Conservation (phyloP, 2,113 vertebrate genomes). For the Galemys pyrenaicus region DNA sequence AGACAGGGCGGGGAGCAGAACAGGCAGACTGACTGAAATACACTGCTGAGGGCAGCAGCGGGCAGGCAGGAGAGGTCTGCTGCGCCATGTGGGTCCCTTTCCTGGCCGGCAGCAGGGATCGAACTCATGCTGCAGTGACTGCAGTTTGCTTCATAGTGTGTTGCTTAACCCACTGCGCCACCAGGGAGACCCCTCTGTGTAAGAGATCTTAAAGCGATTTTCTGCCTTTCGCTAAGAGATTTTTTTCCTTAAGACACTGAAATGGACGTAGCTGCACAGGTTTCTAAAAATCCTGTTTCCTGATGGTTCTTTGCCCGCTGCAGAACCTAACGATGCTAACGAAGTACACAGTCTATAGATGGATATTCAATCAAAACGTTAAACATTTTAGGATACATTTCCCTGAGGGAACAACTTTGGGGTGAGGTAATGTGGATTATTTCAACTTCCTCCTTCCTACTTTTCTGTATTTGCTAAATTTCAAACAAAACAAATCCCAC, state of each 20-base stretch:
- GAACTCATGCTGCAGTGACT: no score
- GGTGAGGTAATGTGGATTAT: not conserved
- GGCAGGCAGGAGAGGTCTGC: no score
- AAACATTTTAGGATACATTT: constrained; percentile 18
- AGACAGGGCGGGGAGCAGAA: no score
- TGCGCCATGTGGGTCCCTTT: no score
- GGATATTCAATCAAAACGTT: not conserved
- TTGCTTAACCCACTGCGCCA: no score
- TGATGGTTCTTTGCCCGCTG: not conserved
- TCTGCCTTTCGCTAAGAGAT: not conserved
- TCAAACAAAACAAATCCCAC: constrained; percentile 15
- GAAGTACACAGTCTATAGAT: not conserved
- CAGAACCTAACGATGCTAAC: not conserved
- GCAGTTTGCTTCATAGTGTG: no score
- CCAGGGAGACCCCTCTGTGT: no score
- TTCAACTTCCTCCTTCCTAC: constrained; percentile 23
- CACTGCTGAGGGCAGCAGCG: no score
- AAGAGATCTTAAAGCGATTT: not conserved
- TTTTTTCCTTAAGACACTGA: not conserved
- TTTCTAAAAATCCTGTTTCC: constrained; percentile 10
- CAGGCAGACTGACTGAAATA: no score
- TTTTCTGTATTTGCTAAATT: not conserved
- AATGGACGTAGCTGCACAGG: not conserved
- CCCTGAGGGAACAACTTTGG: not conserved
- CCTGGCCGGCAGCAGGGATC: no score